phyloP scores from a whole-genome alignment of 2,113 vertebrate species.

The Poecile atricapillus region DNA sequence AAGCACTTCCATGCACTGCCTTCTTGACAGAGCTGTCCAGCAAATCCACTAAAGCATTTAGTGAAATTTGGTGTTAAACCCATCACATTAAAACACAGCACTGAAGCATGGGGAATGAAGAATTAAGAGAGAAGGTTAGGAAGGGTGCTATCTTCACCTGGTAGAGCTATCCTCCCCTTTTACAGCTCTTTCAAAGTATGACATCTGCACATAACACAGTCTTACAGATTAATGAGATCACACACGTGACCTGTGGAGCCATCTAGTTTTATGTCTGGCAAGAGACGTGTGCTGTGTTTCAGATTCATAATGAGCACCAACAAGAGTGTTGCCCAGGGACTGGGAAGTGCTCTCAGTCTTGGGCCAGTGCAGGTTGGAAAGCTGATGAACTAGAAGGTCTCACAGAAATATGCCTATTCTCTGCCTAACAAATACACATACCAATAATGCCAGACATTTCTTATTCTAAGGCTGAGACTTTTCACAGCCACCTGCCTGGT shows the following conservation, averaged over 20 bases:
- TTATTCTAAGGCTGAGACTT: not conserved
- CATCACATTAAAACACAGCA: not conserved
- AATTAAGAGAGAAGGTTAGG: not conserved
- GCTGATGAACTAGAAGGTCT: not conserved
- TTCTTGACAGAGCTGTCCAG: not conserved
- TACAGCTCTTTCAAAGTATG: not conserved
- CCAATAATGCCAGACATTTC: not conserved
- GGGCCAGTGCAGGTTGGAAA: fast-evolving
- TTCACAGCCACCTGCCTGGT: not conserved
- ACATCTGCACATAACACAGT: not conserved
- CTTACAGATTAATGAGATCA: not conserved
- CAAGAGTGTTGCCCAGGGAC: not conserved
- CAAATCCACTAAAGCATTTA: not conserved
- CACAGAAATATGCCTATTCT: not conserved
- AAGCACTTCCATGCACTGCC: not conserved
- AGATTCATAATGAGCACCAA: not conserved
- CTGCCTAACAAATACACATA: not conserved
- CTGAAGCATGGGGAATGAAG: too few relatives aligned
- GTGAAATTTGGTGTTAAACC: not conserved
- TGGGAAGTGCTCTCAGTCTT: not conserved
- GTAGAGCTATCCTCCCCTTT: not conserved
- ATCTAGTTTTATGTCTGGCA: not conserved
- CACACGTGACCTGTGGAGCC: not conserved
- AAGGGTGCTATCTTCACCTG: not conserved
- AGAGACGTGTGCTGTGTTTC: not conserved